Evolutionary conservation across 2,888 invertebrate genomes (phyloP).

Genomic region (Athalia rosae): DNA sequence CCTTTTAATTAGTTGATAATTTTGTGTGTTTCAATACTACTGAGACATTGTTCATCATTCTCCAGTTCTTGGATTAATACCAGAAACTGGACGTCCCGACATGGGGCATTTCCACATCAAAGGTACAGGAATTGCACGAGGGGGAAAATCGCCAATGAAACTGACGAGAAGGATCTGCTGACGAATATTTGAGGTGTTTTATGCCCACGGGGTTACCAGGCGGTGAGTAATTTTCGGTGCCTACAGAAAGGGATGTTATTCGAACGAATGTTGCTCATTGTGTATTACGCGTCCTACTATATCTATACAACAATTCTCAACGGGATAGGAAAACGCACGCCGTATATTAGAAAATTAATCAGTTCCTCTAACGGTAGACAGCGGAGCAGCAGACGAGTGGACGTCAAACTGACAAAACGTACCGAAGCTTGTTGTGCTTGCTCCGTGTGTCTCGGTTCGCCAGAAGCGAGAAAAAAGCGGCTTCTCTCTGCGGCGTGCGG

Average conservation of each 20-base stretch:
- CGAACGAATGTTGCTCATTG: neutral
- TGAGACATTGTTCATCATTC: no score
- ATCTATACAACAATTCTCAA: neutral
- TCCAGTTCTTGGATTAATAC: no score
- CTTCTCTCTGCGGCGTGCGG: neutral
- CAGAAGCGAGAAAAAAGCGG: constrained; percentile 2
- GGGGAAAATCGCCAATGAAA: neutral
- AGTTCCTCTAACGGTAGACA: constrained; percentile 34
- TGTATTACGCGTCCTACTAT: neutral
- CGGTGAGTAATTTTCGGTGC: neutral
- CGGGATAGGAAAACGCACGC: neutral
- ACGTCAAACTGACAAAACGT: constrained; percentile 8
- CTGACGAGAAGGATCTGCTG: neutral
- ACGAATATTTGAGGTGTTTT: constrained; percentile 10
- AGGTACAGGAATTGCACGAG: neutral
- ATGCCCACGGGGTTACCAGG: neutral
- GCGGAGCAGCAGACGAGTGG: constrained; percentile 36
- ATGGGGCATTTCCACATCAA: no score
- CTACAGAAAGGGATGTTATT: neutral
- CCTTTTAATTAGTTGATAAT: no score
- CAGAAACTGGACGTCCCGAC: no score
- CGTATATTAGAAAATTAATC: constrained; percentile 43
- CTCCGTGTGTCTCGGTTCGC: constrained; percentile 6
- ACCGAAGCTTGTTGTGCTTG: constrained; percentile 13
- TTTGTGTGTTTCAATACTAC: no score